phyloP scores from a whole-genome alignment of 2,113 vertebrate genomes.

The Polyodon spathula region DNA sequence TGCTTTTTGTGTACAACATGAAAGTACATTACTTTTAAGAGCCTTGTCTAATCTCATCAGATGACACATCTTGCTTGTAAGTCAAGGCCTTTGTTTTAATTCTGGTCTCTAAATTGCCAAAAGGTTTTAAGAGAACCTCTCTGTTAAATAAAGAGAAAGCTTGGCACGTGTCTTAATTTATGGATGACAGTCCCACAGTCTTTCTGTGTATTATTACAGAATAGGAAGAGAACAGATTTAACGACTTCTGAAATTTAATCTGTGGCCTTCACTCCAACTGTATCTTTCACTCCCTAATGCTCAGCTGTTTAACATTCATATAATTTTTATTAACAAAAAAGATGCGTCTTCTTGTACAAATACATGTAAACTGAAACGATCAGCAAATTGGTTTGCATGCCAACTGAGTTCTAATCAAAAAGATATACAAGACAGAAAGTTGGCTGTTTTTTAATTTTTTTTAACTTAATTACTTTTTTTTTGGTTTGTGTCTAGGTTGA shows the following conservation, averaged over 20 bases:
- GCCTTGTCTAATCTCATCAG: slow-evolving; percentile 94
- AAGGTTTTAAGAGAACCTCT: slow-evolving; percentile 25
- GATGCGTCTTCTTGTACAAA: no score
- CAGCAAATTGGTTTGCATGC: not conserved
- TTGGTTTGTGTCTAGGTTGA: not conserved
- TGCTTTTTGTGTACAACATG: slow-evolving; percentile 86
- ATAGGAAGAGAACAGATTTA: no score
- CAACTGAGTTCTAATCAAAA: not conserved
- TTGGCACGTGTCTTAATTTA: not conserved
- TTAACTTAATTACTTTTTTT: not conserved
- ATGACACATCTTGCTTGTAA: slow-evolving; percentile 77
- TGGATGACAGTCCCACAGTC: not conserved
- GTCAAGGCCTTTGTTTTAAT: slow-evolving; percentile 65
- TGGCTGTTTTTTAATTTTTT: no score
- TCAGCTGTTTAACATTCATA: no score
- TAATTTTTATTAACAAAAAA: no score
- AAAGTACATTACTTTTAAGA: slow-evolving; percentile 84
- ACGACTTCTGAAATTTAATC: no score
- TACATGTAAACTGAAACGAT: not conserved
- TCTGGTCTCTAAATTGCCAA: slow-evolving; percentile 59
- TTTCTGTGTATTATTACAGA: no score
- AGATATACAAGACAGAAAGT: not conserved
- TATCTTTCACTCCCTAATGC: not conserved
- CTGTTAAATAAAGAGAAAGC: not conserved
- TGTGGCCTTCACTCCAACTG: no score